Percentiles rank a stretch among this genome's conserved stretches.
Conservation (phyloP, 2,888 invertebrate species). For the Lymantria monacha region DNA sequence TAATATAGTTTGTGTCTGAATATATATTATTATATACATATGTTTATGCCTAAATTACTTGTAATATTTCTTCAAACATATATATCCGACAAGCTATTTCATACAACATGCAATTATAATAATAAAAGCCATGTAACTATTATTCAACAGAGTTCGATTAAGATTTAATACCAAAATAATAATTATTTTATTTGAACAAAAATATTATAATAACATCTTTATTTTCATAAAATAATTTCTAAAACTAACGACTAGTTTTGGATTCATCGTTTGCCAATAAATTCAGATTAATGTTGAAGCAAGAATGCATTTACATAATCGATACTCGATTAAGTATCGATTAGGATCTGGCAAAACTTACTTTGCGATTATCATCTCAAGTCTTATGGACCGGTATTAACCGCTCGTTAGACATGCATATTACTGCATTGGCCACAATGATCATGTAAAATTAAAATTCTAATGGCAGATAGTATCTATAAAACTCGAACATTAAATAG, state of each 20-base stretch:
- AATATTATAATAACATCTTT: conserved; percentile 2
- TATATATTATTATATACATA: too few relatives aligned
- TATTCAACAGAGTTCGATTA: too few relatives aligned
- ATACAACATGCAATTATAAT: too few relatives aligned
- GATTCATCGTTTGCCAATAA: conserved; percentile 23
- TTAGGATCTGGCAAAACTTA: conserved; percentile 40
- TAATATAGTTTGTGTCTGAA: neutral
- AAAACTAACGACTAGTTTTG: conserved; percentile 19
- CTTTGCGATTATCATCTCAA: conserved; percentile 35
- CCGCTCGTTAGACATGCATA: conserved; percentile 35
- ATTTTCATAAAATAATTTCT: conserved; percentile 24
- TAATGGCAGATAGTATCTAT: conserved; percentile 56
- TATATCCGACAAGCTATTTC: too few relatives aligned
- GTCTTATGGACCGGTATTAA: conserved; percentile 25
- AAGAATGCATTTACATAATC: conserved; percentile 34
- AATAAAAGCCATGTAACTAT: too few relatives aligned
- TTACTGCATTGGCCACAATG: conserved; percentile 40
- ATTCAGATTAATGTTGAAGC: conserved; percentile 21
- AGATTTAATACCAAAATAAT: neutral
- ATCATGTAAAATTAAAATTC: conserved; percentile 63
- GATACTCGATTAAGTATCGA: conserved; percentile 34
- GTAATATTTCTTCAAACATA: too few relatives aligned
- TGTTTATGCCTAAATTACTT: too few relatives aligned
- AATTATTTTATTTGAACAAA: neutral
- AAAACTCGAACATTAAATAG: conserved; percentile 58